Conservation (phyloP, 2,113 vertebrate genomes). For the Pica pica region DNA sequence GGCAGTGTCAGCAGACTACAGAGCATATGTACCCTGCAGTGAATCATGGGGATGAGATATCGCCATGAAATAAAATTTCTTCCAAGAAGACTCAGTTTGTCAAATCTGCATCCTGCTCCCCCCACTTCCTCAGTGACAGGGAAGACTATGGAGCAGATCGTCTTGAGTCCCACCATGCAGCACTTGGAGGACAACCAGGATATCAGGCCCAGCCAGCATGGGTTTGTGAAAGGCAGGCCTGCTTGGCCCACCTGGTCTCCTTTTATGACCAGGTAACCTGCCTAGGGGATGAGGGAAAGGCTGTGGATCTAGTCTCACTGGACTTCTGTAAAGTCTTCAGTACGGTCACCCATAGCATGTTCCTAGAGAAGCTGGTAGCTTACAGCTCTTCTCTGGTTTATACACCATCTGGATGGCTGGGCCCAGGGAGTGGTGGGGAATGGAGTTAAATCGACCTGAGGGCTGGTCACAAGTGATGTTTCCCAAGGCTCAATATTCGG, state of each 20-base stretch:
- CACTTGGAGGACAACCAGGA: neutral
- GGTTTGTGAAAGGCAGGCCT: neutral
- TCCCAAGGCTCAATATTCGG: neutral
- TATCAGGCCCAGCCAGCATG: neutral
- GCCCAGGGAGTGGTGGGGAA: neutral
- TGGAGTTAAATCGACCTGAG: neutral
- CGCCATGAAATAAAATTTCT: neutral
- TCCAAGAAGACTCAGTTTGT: neutral
- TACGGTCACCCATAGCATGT: neutral
- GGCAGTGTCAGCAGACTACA: neutral
- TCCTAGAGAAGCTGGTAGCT: neutral
- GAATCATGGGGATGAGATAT: neutral
- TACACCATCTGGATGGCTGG: neutral
- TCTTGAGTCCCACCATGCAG: neutral
- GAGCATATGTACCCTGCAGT: fast-evolving
- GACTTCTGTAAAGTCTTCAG: neutral
- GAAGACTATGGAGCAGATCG: neutral
- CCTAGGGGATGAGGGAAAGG: neutral
- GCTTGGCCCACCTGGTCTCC: neutral
- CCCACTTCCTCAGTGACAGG: neutral
- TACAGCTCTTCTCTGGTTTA: neutral
- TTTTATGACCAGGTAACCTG: neutral
- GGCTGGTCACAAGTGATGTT: neutral
- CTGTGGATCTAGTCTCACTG: too few species aligned
- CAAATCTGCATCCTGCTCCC: neutral